Base-by-base conservation (phyloP, 1,140 invertebrate species). In the Brachionus paranguensis region DNA sequence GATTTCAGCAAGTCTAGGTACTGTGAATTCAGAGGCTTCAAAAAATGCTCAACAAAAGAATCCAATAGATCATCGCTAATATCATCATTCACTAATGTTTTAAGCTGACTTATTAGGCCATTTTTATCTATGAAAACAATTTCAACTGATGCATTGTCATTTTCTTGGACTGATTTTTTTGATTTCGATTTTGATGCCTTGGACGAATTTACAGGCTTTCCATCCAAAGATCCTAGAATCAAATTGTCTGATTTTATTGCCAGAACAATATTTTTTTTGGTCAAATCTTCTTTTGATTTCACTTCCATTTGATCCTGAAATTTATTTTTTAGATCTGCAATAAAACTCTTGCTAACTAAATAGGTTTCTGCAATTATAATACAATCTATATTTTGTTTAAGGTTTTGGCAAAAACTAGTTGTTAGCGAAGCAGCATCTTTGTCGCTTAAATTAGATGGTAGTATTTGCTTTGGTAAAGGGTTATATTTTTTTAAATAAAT, bases 381-480 rank as follows among this genome's bases (percentile, higher is more conserved):
- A 29, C 33, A 64, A 17, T 81, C 78, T 3, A 64, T 20, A 47
- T 20, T 41, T 68, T 41, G 78, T 33, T 64, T 81, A 10, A 60
- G 24, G 11, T 81, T 76, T 50, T 53, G 20, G 11, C 47, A 17
- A 50, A 50, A 76, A 24, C n/a, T 14, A 76, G 14, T 24, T 37
- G 72, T 50, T 2, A 76, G 43, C 11, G 12, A 11, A 24, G 20
- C 45, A 7, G 50, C 41, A 50, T 76, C 72, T 53, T 76, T 76
- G 8, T 45, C 24, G 14, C 45, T 76, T 50, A 76, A 50, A 29
- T 24, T 76, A 2, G 72, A 47, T 12, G 72, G 72, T 2, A 76
- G 47, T 20, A 47, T 76, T 76, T 76, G 72, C 72, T 76, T 53
- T 47, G 24, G 87, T 81, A 86, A 86, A 76, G 70, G 83, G n/a